These are phyloP conservation scores for Zaprionus tsacasi DNA, from an alignment of 1,140 invertebrate species.

Conservation along the genomic window DNA sequence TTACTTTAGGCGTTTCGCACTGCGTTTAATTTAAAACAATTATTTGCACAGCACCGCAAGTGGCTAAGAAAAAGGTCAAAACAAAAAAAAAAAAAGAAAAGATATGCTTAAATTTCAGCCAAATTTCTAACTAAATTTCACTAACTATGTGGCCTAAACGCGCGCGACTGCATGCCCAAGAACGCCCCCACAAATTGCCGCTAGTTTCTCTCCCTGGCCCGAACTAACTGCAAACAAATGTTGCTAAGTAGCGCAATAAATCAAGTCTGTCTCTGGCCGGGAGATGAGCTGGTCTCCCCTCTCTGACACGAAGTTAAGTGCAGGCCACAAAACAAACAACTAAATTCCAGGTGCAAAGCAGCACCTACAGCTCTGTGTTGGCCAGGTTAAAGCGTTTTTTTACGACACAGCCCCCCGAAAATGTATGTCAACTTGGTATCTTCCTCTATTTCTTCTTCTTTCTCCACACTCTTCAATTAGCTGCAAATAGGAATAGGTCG, in stretches of 20 bases:
- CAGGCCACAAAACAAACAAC: constrained; percentile 55
- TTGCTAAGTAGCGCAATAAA: constrained; percentile 64
- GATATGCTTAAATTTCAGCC: not conserved
- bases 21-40: constrained; percentile 82
- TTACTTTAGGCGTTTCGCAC: constrained; percentile 72
- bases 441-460: not conserved
- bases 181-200: constrained; percentile 48
- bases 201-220: not conserved
- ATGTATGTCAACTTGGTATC: constrained; percentile 3
- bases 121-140: not conserved
- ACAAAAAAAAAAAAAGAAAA: not conserved
- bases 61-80: not conserved
- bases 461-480: constrained; percentile 6
- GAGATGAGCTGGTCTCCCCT: constrained; percentile 15
- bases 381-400: constrained; percentile 20
- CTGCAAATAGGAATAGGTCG: constrained; percentile 8
- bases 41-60: constrained; percentile 51
- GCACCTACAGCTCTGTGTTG: constrained; percentile 1
- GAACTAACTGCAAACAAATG: constrained; percentile 67
- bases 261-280: constrained; percentile 44
- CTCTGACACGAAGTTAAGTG: constrained; percentile 47
- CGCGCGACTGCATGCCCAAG: not conserved
- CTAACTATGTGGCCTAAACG: not conserved
- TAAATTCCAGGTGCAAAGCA: constrained; percentile 61
- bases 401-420: not conserved